Conservation (phyloP, 2,113 vertebrate genomes). For the Brevimyrus niger region DNA sequence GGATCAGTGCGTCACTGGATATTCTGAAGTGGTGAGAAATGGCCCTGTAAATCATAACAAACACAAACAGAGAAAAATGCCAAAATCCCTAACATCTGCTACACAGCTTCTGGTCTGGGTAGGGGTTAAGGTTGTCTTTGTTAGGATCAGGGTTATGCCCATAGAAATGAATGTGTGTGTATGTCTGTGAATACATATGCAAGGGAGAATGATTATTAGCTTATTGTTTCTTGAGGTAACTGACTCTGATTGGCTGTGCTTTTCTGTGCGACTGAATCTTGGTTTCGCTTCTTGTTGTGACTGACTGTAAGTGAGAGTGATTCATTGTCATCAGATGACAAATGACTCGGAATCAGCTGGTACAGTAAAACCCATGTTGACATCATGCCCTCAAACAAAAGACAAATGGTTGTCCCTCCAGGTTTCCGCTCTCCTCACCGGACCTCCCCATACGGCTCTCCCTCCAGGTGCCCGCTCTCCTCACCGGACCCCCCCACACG, state of each 20-base stretch:
- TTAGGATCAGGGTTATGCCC: not conserved
- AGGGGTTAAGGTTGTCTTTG: not conserved
- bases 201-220: not conserved
- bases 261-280: not conserved
- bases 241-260: not conserved
- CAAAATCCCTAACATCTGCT: not conserved
- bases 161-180: not conserved
- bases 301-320: not conserved
- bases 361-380: not conserved
- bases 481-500: not conserved
- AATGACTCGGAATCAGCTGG: not conserved
- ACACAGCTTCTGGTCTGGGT: not conserved
- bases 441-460: not conserved
- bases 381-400: not conserved
- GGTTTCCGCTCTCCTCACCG: not conserved
- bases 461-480: not conserved
- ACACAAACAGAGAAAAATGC: not conserved
- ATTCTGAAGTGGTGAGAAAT: not conserved
- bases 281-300: not conserved
- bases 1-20: not conserved
- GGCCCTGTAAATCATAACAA: not conserved
- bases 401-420: not conserved
- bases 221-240: not conserved
- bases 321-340: not conserved
- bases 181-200: not conserved